Conservation (phyloP, 1,140 invertebrate genomes). For the Luehdorfia chinensis region DNA sequence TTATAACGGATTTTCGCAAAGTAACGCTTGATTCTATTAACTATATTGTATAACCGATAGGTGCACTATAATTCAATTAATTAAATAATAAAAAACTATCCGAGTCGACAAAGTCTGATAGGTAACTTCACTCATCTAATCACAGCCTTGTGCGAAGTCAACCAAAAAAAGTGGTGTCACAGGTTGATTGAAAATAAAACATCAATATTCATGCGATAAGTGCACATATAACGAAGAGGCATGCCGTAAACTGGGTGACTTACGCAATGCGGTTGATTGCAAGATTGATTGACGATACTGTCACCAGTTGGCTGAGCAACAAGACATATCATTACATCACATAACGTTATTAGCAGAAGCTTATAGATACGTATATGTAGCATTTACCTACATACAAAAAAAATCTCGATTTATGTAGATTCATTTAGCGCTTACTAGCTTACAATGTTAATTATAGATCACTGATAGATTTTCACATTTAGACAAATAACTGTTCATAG, state of each 20-base stretch:
- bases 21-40: too few species aligned
- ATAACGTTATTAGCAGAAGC: slow-evolving; percentile 60
- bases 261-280: slow-evolving; percentile 93
- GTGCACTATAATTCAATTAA: too few species aligned
- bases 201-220: slow-evolving; percentile 56
- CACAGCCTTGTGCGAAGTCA: slow-evolving; percentile 23
- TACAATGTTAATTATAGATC: background rate
- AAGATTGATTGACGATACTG: slow-evolving; percentile 92
- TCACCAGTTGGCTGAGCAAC: slow-evolving; percentile 90
- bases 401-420: background rate
- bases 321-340: slow-evolving; percentile 71
- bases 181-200: slow-evolving; percentile 34
- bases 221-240: slow-evolving; percentile 57
- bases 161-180: slow-evolving; percentile 25
- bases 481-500: slow-evolving; percentile 19
- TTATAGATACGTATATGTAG: slow-evolving; percentile 28
- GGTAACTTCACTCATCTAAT: slow-evolving; percentile 25
- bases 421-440: slow-evolving; percentile 2
- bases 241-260: slow-evolving; percentile 78
- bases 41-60: too few species aligned
- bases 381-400: slow-evolving; percentile 2
- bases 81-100: too few species aligned
- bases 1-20: too few species aligned
- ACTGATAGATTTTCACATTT: too few species aligned
- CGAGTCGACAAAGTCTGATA: too few species aligned